These are phyloP conservation scores for Vannuccia rotundouncinata DNA, from an alignment of 2,888 invertebrate species.

Conservation along the genomic window DNA sequence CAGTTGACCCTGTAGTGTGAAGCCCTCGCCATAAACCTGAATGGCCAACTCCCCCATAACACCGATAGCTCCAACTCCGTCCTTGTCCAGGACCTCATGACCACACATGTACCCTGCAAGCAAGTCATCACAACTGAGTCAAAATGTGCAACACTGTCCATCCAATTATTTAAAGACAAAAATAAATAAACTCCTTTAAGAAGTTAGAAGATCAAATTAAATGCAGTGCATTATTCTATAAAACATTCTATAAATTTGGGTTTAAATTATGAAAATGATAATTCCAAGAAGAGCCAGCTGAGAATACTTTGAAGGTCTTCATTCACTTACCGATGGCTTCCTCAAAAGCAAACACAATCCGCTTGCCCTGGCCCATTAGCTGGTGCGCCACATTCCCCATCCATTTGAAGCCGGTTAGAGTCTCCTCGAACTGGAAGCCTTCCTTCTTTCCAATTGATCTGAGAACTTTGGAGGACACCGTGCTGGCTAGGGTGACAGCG, in stretches of 20 bases:
- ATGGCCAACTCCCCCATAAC: conserved; percentile 70
- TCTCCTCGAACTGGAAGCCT: conserved; percentile 74
- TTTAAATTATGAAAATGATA: too few relatives aligned
- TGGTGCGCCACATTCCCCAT: conserved; percentile 83
- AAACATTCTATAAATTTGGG: too few relatives aligned
- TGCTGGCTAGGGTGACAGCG: conserved; percentile 71
- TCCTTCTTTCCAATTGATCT: conserved; percentile 70
- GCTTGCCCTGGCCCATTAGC: conserved; percentile 63
- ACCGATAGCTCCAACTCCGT: conserved; percentile 83
- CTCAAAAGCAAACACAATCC: conserved; percentile 85
- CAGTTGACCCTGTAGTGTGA: conserved; percentile 60
- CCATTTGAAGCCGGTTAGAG: conserved; percentile 98
- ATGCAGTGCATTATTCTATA: too few relatives aligned
- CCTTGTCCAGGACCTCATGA: conserved; percentile 81
- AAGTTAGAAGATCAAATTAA: too few relatives aligned
- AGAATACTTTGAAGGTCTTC: too few relatives aligned
- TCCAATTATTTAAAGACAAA: too few relatives aligned
- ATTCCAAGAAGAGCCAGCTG: too few relatives aligned
- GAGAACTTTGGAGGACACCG: conserved; percentile 91
- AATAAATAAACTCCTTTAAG: too few relatives aligned
- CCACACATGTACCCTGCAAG: conserved; percentile 77
- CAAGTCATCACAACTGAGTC: conserved; percentile 15
- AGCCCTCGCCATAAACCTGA: conserved; percentile 62
- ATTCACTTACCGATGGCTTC: conserved; percentile 74
- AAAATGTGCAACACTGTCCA: too few relatives aligned